These are phyloP conservation scores for Diadumene lineata DNA, from an alignment of 92 coral and sea anemone species.

Conservation along the genomic window DNA sequence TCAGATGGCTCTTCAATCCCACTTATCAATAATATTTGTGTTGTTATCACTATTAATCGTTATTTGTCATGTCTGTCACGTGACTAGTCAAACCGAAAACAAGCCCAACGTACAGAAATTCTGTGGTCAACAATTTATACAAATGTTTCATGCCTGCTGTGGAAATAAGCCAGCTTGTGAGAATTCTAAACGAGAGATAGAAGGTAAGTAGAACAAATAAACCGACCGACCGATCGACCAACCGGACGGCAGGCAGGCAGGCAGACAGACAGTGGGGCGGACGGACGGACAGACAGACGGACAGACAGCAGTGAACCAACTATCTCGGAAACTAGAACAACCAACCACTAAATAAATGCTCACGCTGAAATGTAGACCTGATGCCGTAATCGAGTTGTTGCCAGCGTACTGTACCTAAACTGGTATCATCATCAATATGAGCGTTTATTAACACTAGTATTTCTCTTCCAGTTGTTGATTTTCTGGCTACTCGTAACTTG, in stretches of 20 bases:
- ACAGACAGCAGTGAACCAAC: too few relatives aligned
- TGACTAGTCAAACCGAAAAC: constrained; percentile 2
- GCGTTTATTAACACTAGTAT: background rate
- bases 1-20: constrained; percentile 16
- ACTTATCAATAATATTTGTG: background rate
- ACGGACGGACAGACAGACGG: too few relatives aligned
- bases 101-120: background rate
- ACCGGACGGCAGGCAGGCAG: background rate
- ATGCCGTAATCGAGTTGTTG: too few relatives aligned
- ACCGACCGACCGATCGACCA: background rate
- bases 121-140: constrained; percentile 22
- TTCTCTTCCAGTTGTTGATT: background rate
- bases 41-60: constrained; percentile 3
- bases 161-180: constrained; percentile 16
- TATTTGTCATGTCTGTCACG: constrained; percentile 15
- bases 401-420: too few relatives aligned
- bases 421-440: too few relatives aligned
- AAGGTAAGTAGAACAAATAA: constrained; percentile 4
- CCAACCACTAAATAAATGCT: too few relatives aligned
- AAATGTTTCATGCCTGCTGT: constrained; percentile 11
- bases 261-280: background rate
- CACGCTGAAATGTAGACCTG: too few relatives aligned
- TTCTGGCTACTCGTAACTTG: background rate
- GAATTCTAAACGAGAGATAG: constrained; percentile 23
- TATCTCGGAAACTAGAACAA: too few relatives aligned